Percentiles rank a stretch among this genome's conserved stretches.
Evolutionary conservation across 64 coral and sea anemone species (phyloP).

Genomic region (Montipora capricornis): DNA sequence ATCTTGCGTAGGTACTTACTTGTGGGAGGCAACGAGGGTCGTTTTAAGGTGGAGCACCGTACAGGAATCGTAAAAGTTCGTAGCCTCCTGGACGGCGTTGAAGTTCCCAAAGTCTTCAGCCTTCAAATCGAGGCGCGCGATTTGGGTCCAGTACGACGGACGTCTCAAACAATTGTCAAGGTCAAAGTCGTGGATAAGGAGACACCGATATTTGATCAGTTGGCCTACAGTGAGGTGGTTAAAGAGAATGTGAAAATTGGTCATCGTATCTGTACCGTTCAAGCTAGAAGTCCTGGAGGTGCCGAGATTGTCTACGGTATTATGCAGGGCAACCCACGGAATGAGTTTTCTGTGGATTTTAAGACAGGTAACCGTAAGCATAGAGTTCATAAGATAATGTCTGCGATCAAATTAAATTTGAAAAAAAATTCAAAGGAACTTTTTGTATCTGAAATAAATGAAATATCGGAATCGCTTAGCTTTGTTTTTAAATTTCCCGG

Average conservation of each 20-base stretch:
- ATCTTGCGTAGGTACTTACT: conserved; percentile 61
- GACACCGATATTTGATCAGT: conserved; percentile 88
- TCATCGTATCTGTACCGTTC: conserved; percentile 41
- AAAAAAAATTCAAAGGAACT: too few relatives aligned
- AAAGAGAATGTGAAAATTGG: conserved; percentile 65
- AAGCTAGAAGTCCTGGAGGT: conserved; percentile 81
- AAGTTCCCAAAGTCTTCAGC: conserved; percentile 64
- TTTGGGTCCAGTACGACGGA: conserved; percentile 50
- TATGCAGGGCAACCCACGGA: conserved; percentile 77
- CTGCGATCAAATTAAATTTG: too few relatives aligned
- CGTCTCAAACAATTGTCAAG: conserved; percentile 60
- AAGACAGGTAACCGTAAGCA: conserved; percentile 65
- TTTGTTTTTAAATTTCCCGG: too few relatives aligned
- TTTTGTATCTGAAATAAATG: too few relatives aligned
- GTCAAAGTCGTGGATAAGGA: conserved; percentile 91
- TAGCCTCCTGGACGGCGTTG: conserved; percentile 51
- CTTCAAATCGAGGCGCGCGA: conserved; percentile 82
- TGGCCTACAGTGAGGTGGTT: conserved; percentile 61
- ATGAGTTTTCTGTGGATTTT: conserved; percentile 87
- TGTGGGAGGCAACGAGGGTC: conserved; percentile 61
- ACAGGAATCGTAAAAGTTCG: conserved; percentile 69
- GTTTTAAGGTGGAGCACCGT: conserved; percentile 41
- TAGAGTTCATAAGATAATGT: too few relatives aligned
- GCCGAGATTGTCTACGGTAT: conserved; percentile 78
- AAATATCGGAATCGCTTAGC: too few relatives aligned